A percentile compares a stretch with the other conserved stretches of the same genome.
Conservation (phyloP, 2,888 invertebrate species). For the Sesia bembeciformis region DNA sequence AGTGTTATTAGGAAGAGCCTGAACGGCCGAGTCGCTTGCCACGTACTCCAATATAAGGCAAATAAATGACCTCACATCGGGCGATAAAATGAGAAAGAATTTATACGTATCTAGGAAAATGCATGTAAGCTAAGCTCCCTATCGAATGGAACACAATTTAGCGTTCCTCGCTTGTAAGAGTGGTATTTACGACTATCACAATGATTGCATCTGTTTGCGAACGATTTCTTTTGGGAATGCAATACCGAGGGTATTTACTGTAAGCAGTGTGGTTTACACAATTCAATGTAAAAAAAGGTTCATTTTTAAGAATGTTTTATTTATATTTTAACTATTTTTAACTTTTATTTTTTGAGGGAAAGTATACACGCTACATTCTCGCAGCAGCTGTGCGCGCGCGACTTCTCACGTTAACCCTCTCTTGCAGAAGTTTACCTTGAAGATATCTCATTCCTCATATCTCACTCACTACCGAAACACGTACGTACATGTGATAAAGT, state of each 20-base stretch:
- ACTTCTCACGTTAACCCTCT: too few relatives aligned
- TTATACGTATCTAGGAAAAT: slow-evolving; percentile 42
- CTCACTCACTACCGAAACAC: neutral
- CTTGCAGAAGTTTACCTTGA: too few relatives aligned
- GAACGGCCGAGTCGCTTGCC: slow-evolving; percentile 16
- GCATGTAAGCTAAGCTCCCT: slow-evolving; percentile 29
- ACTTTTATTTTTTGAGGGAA: too few relatives aligned
- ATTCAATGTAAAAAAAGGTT: too few relatives aligned
- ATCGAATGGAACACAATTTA: slow-evolving; percentile 12
- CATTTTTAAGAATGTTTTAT: too few relatives aligned
- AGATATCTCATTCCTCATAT: too few relatives aligned
- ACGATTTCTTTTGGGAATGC: neutral
- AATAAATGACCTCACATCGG: slow-evolving; percentile 48
- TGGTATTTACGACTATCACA: slow-evolving; percentile 11
- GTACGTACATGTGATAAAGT: neutral
- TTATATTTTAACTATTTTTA: too few relatives aligned
- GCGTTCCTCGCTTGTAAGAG: slow-evolving; percentile 11
- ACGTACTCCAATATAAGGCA: slow-evolving; percentile 47
- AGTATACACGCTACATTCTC: too few relatives aligned
- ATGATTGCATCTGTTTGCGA: neutral
- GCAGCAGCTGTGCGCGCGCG: too few relatives aligned
- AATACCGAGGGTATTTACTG: neutral
- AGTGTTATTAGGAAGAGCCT: slow-evolving; percentile 15
- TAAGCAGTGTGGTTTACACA: neutral
- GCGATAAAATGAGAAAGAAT: slow-evolving; percentile 54